Conservation (phyloP, 2,113 vertebrate genomes). For the Okapia johnstoni region DNA sequence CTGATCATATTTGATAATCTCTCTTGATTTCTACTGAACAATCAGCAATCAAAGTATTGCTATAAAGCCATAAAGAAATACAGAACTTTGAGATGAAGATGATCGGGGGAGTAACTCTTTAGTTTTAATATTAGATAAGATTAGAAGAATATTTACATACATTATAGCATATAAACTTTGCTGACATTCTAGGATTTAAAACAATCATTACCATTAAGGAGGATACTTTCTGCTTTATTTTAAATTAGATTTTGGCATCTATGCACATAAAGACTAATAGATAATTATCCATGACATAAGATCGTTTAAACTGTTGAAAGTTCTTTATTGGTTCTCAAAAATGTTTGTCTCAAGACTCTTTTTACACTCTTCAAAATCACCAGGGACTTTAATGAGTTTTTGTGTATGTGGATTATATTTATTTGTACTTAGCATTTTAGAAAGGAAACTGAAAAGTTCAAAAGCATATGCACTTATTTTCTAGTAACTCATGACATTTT, state of each 20-base stretch:
- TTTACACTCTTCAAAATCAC: neutral
- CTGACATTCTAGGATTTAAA: neutral
- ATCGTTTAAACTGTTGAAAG: neutral
- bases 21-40: neutral
- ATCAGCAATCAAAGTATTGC: neutral
- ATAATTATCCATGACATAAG: neutral
- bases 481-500: neutral
- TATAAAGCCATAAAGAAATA: neutral
- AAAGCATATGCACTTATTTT: constrained; percentile 1
- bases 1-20: neutral
- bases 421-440: neutral
- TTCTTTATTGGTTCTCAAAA: neutral
- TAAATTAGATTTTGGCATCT: neutral
- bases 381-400: neutral
- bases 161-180: neutral
- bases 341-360: neutral
- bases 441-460: neutral
- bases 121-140: neutral
- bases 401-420: neutral
- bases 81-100: neutral
- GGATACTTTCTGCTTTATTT: neutral
- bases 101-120: neutral
- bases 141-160: neutral
- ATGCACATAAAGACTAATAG: neutral
- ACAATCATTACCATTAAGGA: neutral